These are phyloP conservation scores for Ylistrum balloti DNA, from an alignment of 1,140 invertebrate genomes.

Conservation along the genomic window DNA sequence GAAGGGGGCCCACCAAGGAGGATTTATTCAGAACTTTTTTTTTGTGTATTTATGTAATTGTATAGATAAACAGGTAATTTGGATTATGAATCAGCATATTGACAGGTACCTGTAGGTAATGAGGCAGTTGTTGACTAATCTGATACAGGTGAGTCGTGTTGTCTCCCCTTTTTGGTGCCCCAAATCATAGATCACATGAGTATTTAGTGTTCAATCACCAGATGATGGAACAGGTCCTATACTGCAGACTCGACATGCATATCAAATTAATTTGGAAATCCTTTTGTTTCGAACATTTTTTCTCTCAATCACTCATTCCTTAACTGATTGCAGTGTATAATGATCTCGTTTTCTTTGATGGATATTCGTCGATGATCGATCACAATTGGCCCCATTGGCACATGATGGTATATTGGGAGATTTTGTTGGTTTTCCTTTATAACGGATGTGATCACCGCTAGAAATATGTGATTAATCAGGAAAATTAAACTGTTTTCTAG, in stretches of 20 bases:
- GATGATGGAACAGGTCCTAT: conserved; percentile 41
- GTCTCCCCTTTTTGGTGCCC: background rate
- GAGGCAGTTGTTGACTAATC: background rate
- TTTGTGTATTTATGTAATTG: background rate
- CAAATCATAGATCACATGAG: conserved; percentile 32
- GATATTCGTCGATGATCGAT: background rate
- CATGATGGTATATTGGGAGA: background rate
- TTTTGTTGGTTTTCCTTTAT: background rate
- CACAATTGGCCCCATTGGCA: conserved; percentile 30
- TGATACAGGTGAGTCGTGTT: background rate
- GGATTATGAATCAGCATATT: background rate
- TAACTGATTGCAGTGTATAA: conserved; percentile 39
- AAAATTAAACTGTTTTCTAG: conserved; percentile 35
- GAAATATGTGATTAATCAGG: background rate
- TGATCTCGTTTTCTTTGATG: conserved; percentile 10
- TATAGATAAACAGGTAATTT: background rate
- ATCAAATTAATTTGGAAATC: conserved; percentile 47
- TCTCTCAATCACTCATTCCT: conserved; percentile 28
- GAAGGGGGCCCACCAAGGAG: background rate
- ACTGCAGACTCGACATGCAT: conserved; percentile 11
- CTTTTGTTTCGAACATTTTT: conserved; percentile 42
- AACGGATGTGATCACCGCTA: background rate
- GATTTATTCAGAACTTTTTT: background rate
- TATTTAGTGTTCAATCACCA: conserved; percentile 18
- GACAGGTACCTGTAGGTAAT: background rate